These are phyloP conservation scores for Coelinius sp. DNA, from an alignment of 2,888 invertebrate genomes.

Conservation along the genomic window DNA sequence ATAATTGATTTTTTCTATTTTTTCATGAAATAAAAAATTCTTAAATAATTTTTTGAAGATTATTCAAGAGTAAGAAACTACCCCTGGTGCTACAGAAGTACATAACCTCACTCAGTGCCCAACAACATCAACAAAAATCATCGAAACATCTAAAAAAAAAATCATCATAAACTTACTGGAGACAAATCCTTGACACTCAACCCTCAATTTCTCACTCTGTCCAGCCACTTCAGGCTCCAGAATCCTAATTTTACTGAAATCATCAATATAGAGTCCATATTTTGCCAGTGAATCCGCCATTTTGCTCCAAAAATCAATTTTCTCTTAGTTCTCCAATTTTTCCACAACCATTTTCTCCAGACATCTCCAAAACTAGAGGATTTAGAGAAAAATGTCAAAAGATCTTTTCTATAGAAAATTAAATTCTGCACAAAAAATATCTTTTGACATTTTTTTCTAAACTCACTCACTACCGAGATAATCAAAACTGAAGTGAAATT, in stretches of 20 bases:
- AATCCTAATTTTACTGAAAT: conserved; percentile 85
- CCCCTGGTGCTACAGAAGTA: neutral
- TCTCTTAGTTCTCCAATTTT: no score
- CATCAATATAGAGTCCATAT: conserved; percentile 90
- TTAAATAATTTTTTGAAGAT: no score
- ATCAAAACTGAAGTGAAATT: neutral
- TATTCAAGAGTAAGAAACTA: no score
- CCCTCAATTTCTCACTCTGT: conserved; percentile 86
- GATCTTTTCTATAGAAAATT: no score
- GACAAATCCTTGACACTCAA: conserved; percentile 89
- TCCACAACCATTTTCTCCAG: no score
- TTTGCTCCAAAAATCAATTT: conserved; percentile 32
- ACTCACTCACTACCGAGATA: no score
- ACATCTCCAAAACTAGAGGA: no score
- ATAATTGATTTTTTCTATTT: neutral
- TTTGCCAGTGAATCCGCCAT: conserved; percentile 84
- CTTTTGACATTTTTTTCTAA: no score
- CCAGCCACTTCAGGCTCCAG: conserved; percentile 83
- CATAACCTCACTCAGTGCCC: conserved; percentile 21
- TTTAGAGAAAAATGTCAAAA: no score
- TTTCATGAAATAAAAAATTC: neutral
- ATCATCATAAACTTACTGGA: conserved; percentile 80
- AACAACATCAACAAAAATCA: conserved; percentile 1
- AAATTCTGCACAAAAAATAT: no score
- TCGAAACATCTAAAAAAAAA: conserved; percentile 4